These are phyloP conservation scores for Chamaea fasciata DNA, from an alignment of 2,113 vertebrate genomes.

Conservation along the genomic window DNA sequence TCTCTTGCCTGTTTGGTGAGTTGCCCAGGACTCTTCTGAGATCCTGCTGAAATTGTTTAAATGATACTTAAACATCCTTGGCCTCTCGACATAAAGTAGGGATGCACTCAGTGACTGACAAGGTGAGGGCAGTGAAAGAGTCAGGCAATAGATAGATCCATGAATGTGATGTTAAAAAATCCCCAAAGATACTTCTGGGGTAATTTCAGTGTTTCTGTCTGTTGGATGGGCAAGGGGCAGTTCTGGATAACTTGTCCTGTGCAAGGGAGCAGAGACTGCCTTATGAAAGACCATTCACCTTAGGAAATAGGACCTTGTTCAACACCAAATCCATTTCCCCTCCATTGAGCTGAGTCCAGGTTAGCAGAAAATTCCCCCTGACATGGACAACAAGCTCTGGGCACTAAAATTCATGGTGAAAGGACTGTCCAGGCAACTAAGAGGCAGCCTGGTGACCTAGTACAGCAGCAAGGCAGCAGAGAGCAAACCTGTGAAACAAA, in stretches of 20 bases:
- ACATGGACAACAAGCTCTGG: not conserved
- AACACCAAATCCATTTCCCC: not conserved
- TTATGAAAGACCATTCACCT: not conserved
- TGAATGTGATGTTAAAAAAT: accelerated
- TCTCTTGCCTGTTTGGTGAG: not conserved
- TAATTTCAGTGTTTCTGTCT: not conserved
- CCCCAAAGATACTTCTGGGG: not conserved
- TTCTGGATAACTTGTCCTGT: not conserved
- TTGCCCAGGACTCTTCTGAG: not conserved
- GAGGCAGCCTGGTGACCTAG: not conserved
- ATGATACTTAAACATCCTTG: not conserved
- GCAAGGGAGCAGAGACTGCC: not conserved
- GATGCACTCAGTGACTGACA: not conserved
- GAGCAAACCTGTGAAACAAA: not conserved
- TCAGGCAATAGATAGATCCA: not conserved
- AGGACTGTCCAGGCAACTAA: accelerated
- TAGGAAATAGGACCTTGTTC: not conserved
- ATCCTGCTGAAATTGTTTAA: not conserved
- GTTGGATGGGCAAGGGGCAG: not conserved
- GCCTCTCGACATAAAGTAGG: accelerated
- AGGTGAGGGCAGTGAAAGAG: not conserved
- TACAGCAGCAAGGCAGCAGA: not conserved
- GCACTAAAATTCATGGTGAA: not conserved
- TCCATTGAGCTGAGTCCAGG: not conserved
- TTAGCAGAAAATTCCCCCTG: not conserved